Evolutionary conservation across 2,113 vertebrate genomes (phyloP), one percentile per base, ranked within the genome.

Genomic region (Etheostoma spectabile): DNA sequence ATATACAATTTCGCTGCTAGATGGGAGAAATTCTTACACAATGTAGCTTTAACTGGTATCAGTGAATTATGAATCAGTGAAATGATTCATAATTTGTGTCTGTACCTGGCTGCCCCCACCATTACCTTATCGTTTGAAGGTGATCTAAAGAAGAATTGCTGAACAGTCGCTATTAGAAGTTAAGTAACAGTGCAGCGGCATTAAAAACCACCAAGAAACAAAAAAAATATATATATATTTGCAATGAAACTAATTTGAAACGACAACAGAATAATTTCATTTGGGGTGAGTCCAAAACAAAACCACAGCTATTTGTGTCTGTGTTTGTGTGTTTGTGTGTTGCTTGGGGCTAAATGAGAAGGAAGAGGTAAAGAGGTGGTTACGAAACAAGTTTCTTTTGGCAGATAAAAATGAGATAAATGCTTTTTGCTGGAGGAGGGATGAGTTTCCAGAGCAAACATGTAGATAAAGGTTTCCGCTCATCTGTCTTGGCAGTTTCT

Each of bases 401-500:
- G 33, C 69, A 27, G 75, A 65, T 51, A 52, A 33, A 85, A 82
- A 74, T 42, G 15, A 84, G 82, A 84, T 84, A 86, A 79, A 38
- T 79, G 69, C 75, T 83, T 88, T 74, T 80, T 62, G 75, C 79
- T 53, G 53, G 86, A 68, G 65, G 88, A 83, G 60, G 62, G 79
- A 63, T 83, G 83, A 83, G 83, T 88, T 88, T 83, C 79, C 66
- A 77, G 59, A 80, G 67, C 52, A 27, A 49, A 56, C 71, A 38
- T 77, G 60, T 7, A 73, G 56, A 75, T 70, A 80, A 82, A 79
- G 65, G 30, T 62, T 84, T 57, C 35, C 53, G 84, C 53, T 79
- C 45, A 80, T 79, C 78, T n/a, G 63, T 80, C 27, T 73, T 79
- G 80, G 68, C 78, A 90, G 45, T 67, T 91, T 84, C 72, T 82